These are phyloP conservation scores for Tautogolabrus adspersus DNA, from an alignment of 2,113 vertebrate genomes.

Conservation along the genomic window DNA sequence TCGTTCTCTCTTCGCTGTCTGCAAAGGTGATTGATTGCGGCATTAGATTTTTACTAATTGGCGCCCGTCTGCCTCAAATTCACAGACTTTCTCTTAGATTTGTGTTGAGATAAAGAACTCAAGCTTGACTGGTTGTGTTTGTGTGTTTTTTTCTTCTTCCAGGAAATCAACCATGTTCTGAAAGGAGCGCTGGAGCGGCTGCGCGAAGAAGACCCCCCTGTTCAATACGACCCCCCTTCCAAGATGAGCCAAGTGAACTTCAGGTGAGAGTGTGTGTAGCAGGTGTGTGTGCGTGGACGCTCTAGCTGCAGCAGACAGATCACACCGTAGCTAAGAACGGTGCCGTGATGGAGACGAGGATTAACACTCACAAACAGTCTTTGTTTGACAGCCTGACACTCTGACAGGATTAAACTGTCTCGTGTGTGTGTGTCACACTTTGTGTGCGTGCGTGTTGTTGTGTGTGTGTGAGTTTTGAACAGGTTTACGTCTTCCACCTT, in stretches of 20 bases:
- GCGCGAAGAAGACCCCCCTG: conserved; percentile 26
- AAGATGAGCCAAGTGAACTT: conserved; percentile 67
- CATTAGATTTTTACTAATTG: conserved; percentile 43
- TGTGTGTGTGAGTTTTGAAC: neutral
- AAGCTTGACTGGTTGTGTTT: neutral
- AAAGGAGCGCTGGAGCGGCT: conserved; percentile 61
- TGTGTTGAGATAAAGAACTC: neutral
- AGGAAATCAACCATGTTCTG: conserved; percentile 65
- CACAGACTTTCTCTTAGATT: neutral
- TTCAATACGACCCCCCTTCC: conserved; percentile 13
- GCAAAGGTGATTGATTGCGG: conserved; percentile 69
- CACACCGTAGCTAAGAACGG: neutral
- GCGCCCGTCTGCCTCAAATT: conserved; percentile 27
- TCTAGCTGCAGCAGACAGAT: conserved; percentile 7
- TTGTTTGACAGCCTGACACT: conserved; percentile 61
- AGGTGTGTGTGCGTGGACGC: neutral
- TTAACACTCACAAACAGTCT: conserved; percentile 52
- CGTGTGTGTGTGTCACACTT: neutral
- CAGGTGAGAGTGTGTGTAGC: conserved; percentile 54
- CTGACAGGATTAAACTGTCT: conserved; percentile 55
- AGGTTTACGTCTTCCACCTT: neutral
- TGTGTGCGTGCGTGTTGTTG: neutral
- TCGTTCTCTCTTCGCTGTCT: conserved; percentile 23
- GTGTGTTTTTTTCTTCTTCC: neutral
- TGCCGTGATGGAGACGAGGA: conserved; percentile 42